Conservation (phyloP, 2,797 vertebrate genomes). For the Sebastes paucispinis region DNA sequence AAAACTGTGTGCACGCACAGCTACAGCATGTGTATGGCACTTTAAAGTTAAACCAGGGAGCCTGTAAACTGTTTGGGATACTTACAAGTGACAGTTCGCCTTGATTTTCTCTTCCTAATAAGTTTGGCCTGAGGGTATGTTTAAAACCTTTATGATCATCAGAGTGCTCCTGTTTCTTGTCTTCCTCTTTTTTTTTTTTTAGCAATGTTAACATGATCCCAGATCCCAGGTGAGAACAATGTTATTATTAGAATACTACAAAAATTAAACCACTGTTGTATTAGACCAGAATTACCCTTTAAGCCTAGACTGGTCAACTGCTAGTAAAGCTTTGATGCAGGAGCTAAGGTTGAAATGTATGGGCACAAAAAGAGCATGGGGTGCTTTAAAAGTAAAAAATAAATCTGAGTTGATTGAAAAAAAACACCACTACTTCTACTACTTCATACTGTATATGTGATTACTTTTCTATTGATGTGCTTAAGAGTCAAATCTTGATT, state of each 20-base stretch:
- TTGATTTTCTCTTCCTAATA: not conserved
- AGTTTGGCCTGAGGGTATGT: not conserved
- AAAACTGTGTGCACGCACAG: not conserved
- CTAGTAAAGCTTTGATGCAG: not conserved
- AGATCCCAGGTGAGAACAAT: not conserved
- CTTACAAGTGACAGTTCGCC: not conserved
- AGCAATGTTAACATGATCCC: too few species aligned
- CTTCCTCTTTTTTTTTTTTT: too few species aligned
- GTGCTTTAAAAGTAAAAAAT: too few species aligned
- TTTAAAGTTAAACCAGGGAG: not conserved
- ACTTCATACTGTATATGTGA: too few species aligned
- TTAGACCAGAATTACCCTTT: not conserved
- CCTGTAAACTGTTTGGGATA: not conserved
- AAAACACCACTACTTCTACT: too few species aligned
- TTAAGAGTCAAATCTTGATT: not conserved
- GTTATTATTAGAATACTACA: not conserved
- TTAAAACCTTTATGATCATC: not conserved
- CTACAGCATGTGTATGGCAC: not conserved
- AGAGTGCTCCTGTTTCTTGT: not conserved
- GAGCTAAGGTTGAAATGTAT: too few species aligned
- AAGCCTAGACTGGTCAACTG: not conserved
- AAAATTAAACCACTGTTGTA: not conserved
- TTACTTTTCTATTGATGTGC: not conserved
- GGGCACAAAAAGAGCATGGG: too few species aligned
- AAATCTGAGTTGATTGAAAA: not conserved